phyloP scores from a whole-genome alignment of 2,797 vertebrate species.

The Pelochelys cantorii region DNA sequence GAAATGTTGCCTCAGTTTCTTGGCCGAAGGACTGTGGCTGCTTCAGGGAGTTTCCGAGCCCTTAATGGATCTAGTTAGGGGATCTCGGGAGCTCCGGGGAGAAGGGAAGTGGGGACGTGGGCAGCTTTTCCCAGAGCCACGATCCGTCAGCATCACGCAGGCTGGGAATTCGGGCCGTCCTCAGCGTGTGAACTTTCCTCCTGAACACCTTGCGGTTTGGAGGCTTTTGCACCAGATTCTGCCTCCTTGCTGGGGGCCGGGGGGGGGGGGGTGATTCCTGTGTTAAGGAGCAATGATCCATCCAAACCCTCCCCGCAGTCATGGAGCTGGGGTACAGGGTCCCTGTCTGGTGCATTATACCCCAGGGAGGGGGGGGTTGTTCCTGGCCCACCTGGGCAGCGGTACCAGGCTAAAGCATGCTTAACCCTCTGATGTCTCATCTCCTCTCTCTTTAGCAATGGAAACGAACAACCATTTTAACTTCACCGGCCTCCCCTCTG shows the following conservation, averaged over 20 bases:
- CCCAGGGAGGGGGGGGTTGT: background rate
- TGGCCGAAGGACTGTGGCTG: rapidly evolving
- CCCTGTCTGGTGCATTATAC: background rate
- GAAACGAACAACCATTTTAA: constrained; percentile 96
- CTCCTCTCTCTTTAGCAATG: constrained; percentile 86
- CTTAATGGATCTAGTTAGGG: background rate
- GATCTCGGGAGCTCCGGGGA: background rate
- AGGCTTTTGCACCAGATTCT: too few relatives aligned
- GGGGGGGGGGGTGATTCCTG: too few relatives aligned
- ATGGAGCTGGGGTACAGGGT: background rate
- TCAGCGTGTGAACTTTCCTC: too few relatives aligned
- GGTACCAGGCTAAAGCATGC: background rate
- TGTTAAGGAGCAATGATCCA: background rate
- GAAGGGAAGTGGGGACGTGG: background rate
- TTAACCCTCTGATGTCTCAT: background rate
- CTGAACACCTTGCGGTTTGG: background rate
- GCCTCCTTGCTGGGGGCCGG: too few relatives aligned
- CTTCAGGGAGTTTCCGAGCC: background rate
- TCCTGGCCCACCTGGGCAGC: background rate
- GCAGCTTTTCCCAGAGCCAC: background rate
- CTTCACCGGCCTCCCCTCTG: constrained; percentile 90
- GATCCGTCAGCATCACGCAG: background rate
- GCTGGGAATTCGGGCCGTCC: background rate
- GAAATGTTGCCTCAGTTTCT: rapidly evolving
- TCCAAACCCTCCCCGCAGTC: background rate